These are phyloP conservation scores for Drosophila orena DNA, from an alignment of 1,140 invertebrate genomes.

Conservation along the genomic window DNA sequence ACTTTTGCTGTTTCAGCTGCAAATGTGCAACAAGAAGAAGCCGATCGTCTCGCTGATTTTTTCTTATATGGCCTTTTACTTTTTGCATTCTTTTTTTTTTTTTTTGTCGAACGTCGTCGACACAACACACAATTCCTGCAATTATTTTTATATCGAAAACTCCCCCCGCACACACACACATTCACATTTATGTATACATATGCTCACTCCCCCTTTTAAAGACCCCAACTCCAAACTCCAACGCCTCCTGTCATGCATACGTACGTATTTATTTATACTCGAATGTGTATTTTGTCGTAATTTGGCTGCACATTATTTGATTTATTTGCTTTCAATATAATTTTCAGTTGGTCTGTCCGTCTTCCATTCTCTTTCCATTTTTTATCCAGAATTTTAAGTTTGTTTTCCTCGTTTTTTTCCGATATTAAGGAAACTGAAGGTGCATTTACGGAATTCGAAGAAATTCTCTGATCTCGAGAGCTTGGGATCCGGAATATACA, in stretches of 20 bases:
- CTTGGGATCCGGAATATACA: neutral
- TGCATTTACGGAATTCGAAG: conserved; percentile 50
- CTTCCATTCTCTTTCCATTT: conserved; percentile 40
- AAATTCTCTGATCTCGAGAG: conserved; percentile 15
- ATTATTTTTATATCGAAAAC: conserved; percentile 81
- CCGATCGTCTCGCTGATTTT: conserved; percentile 34
- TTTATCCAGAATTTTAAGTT: conserved; percentile 64
- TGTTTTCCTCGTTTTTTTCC: conserved; percentile 23
- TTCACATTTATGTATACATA: neutral
- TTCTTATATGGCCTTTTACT: conserved; percentile 27
- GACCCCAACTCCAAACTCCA: conserved; percentile 15
- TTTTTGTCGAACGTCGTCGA: conserved; percentile 45
- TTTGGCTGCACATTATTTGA: conserved; percentile 78
- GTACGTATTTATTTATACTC: conserved; percentile 67
- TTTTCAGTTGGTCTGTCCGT: conserved; percentile 42
- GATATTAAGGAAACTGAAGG: conserved; percentile 48
- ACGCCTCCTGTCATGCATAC: conserved; percentile 63
- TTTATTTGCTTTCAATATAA: conserved; percentile 80
- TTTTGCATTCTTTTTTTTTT: conserved; percentile 13
- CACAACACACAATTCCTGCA: conserved; percentile 72
- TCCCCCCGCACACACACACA: conserved; percentile 44
- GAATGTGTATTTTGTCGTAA: conserved; percentile 74
- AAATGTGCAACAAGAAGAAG: conserved; percentile 65
- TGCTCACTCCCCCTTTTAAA: conserved; percentile 6
- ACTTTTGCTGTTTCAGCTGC: conserved; percentile 76